Evolutionary conservation across 2,797 vertebrate genomes (phyloP).

Genomic region (Phrynocephalus vlangalii): DNA sequence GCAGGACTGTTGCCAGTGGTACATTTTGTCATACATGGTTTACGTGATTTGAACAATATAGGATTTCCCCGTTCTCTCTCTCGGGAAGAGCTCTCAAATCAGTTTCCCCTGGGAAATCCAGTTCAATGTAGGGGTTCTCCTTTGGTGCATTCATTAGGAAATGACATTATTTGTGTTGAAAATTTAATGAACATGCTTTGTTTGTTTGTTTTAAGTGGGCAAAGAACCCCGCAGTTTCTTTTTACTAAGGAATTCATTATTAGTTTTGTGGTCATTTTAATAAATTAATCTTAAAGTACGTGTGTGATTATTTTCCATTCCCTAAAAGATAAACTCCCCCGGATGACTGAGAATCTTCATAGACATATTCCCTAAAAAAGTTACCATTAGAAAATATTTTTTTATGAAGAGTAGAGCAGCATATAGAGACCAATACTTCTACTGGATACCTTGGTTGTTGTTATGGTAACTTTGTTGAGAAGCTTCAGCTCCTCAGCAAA

Average conservation of each 20-base stretch:
- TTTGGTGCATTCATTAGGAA: slow-evolving; percentile 27
- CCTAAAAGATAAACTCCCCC: not conserved
- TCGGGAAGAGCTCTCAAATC: slow-evolving; percentile 38
- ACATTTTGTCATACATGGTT: slow-evolving; percentile 40
- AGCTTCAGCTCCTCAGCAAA: not conserved
- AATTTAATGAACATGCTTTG: slow-evolving; percentile 22
- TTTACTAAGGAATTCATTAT: slow-evolving; percentile 40
- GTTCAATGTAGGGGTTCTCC: not conserved
- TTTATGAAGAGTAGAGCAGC: slow-evolving; percentile 29
- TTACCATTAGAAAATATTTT: slow-evolving; percentile 55
- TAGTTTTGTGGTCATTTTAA: slow-evolving; percentile 48
- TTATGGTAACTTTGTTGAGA: not conserved
- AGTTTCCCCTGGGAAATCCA: slow-evolving; percentile 26
- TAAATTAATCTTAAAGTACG: slow-evolving; percentile 44
- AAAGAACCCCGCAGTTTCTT: slow-evolving; percentile 31
- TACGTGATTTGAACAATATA: slow-evolving; percentile 47
- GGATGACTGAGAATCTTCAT: too few relatives aligned
- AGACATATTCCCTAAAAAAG: too few relatives aligned
- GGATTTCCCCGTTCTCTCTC: not conserved
- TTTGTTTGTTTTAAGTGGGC: slow-evolving; percentile 14
- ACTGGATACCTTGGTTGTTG: not conserved
- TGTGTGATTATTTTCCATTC: slow-evolving; percentile 24
- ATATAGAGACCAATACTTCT: not conserved
- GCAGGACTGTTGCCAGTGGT: slow-evolving; percentile 37
- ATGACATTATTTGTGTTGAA: slow-evolving; percentile 19